Evolutionary conservation across 2,888 invertebrate species (phyloP).

Genomic region (Agrotis exclamationis): DNA sequence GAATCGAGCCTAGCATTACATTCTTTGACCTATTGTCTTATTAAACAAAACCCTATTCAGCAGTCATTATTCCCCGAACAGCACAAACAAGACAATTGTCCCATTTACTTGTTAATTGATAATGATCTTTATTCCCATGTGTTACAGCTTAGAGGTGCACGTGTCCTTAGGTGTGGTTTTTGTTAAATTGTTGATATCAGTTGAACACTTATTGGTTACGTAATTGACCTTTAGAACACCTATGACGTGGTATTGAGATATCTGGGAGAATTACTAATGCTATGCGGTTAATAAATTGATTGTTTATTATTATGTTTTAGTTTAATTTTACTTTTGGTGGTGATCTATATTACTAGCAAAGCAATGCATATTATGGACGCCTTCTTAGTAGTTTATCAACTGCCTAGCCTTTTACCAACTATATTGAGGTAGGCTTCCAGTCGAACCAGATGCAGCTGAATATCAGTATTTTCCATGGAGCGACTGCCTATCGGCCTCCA

Average conservation of each 20-base stretch:
- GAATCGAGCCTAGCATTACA: no score
- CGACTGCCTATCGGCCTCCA: no score
- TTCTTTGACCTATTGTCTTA: background rate
- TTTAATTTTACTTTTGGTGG: background rate
- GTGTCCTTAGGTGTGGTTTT: constrained; percentile 33
- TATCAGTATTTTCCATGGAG: no score
- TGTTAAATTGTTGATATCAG: constrained; percentile 3
- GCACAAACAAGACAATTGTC: constrained; percentile 20
- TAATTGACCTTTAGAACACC: constrained; percentile 38
- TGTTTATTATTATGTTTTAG: background rate
- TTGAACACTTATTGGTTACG: constrained; percentile 20
- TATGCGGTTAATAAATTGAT: background rate
- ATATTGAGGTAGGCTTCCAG: no score
- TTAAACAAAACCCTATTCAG: constrained; percentile 7
- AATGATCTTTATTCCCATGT: constrained; percentile 23
- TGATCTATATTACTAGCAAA: background rate
- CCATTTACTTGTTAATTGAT: constrained; percentile 41
- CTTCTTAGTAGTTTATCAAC: no score
- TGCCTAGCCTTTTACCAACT: no score
- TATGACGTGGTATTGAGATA: constrained; percentile 25
- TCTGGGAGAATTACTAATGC: background rate
- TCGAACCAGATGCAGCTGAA: no score
- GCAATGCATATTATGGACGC: no score
- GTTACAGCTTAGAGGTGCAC: constrained; percentile 39
- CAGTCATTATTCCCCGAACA: constrained; percentile 11